Conservation (phyloP, 1,140 invertebrate genomes). For the Asbolus verrucosus region DNA sequence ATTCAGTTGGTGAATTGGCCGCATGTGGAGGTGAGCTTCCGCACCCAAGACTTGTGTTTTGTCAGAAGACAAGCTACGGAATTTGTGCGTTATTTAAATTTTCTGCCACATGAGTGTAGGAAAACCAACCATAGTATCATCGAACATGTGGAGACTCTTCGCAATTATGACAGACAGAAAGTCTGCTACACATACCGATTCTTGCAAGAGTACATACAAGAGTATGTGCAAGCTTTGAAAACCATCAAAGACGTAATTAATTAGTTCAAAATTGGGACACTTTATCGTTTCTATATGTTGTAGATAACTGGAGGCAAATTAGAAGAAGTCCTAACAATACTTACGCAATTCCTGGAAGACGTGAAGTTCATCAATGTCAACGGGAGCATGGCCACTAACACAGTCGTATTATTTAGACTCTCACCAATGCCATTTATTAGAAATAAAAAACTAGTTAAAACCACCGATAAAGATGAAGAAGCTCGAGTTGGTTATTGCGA, state of each 20-base stretch:
- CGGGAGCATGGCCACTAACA: conserved; percentile 6
- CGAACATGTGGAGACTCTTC: not conserved
- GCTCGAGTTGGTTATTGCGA: conserved; percentile 26
- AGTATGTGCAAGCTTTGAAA: conserved; percentile 22
- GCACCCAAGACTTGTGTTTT: conserved; percentile 19
- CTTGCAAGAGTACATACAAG: conserved; percentile 26
- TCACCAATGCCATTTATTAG: conserved; percentile 16
- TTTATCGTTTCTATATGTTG: conserved; percentile 3
- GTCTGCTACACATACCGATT: conserved; percentile 6
- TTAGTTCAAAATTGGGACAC: not conserved
- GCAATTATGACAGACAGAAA: not conserved
- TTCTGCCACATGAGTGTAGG: not conserved
- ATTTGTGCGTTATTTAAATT: conserved; percentile 30
- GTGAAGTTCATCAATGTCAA: conserved; percentile 36
- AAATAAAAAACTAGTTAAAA: conserved; percentile 38
- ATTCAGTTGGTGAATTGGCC: conserved; percentile 38
- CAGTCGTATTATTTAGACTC: conserved; percentile 6
- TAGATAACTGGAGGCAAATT: conserved; percentile 2
- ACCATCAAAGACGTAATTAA: not conserved
- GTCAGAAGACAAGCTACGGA: conserved; percentile 2
- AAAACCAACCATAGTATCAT: conserved; percentile 27
- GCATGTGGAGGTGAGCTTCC: conserved; percentile 29
- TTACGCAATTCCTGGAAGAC: conserved; percentile 37
- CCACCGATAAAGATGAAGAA: not conserved
- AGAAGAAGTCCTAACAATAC: conserved; percentile 12